These are phyloP conservation scores for Calycopis cecrops DNA, from an alignment of 1,140 invertebrate genomes.

Conservation along the genomic window DNA sequence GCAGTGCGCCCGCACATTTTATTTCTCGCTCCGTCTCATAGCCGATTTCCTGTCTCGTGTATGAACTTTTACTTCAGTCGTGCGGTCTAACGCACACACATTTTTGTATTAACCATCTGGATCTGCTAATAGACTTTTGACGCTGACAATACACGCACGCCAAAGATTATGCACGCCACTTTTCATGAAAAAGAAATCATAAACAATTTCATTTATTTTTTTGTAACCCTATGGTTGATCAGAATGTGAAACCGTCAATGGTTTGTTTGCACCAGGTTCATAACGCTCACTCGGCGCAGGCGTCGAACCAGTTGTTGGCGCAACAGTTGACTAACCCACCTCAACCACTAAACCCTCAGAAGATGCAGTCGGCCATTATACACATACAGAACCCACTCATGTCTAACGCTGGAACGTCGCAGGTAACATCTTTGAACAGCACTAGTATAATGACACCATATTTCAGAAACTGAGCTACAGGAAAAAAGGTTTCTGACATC, in stretches of 20 bases:
- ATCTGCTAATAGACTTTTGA: no score
- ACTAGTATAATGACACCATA: neutral
- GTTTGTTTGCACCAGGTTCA: conserved; percentile 27
- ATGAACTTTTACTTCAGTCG: no score
- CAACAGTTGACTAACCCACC: conserved; percentile 70
- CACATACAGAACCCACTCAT: conserved; percentile 71
- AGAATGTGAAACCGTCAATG: neutral
- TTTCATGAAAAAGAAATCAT: no score
- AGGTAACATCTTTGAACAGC: conserved; percentile 35
- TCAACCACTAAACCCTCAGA: conserved; percentile 71
- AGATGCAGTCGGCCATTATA: conserved; percentile 71
- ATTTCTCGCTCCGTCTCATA: no score
- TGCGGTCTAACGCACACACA: no score
- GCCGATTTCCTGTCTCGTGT: no score
- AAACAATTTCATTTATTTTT: neutral
- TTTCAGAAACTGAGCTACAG: neutral
- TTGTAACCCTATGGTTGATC: neutral
- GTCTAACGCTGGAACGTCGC: conserved; percentile 54
- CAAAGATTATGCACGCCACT: no score
- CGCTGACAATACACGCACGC: no score
- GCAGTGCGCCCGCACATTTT: no score
- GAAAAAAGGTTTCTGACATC: neutral
- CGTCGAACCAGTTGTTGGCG: conserved; percentile 67
- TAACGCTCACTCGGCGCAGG: conserved; percentile 49
- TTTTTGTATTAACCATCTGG: no score